Conservation (phyloP, 2,113 vertebrate species). For the Barbus barbus region DNA sequence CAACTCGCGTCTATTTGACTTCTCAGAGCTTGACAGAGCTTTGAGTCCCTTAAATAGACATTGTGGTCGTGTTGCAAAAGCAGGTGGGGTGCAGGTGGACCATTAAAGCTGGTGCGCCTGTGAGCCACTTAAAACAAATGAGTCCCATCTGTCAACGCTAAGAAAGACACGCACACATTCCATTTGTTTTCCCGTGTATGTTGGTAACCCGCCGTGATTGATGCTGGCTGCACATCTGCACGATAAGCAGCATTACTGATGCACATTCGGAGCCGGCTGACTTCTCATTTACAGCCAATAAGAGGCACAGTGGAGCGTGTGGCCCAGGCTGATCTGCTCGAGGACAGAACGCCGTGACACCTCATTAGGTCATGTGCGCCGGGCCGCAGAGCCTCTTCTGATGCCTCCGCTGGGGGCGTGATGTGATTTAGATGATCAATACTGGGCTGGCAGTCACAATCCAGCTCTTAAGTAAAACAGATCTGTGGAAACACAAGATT, state of each 20-base stretch:
- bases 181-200: constrained; percentile 54
- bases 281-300: constrained; percentile 42
- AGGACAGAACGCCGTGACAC: constrained; percentile 35
- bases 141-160: constrained; percentile 70
- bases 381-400: neutral
- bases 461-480: constrained; percentile 25
- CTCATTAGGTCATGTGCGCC: constrained; percentile 22
- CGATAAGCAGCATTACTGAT: constrained; percentile 42
- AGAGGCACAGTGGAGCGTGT: constrained; percentile 23
- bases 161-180: constrained; percentile 36
- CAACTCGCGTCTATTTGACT: neutral
- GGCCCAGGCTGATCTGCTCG: constrained; percentile 13
- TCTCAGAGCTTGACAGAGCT: neutral
- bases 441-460: neutral
- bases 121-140: constrained; percentile 68
- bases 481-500: neutral
- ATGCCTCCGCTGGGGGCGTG: too few relatives aligned
- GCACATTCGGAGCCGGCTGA: constrained; percentile 33
- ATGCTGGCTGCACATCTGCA: constrained; percentile 50
- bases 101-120: constrained; percentile 62
- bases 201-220: constrained; percentile 52
- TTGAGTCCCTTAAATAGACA: neutral
- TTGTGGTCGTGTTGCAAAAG: constrained; percentile 41
- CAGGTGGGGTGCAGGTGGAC: constrained; percentile 59
- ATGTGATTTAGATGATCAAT: constrained; percentile 38